phyloP scores from a whole-genome alignment of 2,113 vertebrate species.

The Oryzias woworae region DNA sequence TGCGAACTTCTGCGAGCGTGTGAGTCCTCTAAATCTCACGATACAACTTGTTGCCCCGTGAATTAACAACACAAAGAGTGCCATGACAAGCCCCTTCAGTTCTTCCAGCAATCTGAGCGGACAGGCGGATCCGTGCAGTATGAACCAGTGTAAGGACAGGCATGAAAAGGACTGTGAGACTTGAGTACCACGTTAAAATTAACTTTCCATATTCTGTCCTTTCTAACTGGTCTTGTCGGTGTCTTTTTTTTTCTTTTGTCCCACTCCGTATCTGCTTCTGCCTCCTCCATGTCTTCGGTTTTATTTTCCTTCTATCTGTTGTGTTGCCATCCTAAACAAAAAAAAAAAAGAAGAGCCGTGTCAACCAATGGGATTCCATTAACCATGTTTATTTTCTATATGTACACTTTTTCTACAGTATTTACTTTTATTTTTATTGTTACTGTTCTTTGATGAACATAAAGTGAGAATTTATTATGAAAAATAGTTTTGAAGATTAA shows the following conservation, averaged over 20 bases:
- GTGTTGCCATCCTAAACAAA: constrained; percentile 61
- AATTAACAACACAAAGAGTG: constrained; percentile 50
- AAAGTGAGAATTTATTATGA: constrained; percentile 86
- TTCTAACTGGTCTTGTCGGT: constrained; percentile 50
- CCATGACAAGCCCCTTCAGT: constrained; percentile 56
- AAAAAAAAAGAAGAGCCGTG: constrained; percentile 44
- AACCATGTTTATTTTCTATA: constrained; percentile 83
- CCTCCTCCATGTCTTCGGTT: constrained; percentile 23
- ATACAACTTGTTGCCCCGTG: constrained; percentile 34
- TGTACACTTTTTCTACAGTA: constrained; percentile 85
- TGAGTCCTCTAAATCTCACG: constrained; percentile 31
- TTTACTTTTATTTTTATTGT: constrained; percentile 86
- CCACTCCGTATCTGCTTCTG: constrained; percentile 30
- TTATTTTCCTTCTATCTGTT: constrained; percentile 55
- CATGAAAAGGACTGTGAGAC: constrained; percentile 45
- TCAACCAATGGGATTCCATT: constrained; percentile 66
- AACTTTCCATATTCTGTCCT: constrained; percentile 46
- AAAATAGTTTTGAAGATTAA: constrained; percentile 87
- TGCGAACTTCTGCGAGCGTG: constrained; percentile 14
- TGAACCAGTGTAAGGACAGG: constrained; percentile 29
- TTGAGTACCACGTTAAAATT: constrained; percentile 52
- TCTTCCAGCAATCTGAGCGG: constrained; percentile 53
- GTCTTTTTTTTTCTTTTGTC: constrained; percentile 20
- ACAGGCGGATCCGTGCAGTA: constrained; percentile 66
- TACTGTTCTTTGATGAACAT: constrained; percentile 85